These are phyloP conservation scores for Crotalus helleri DNA, from an alignment of 2,113 vertebrate species.

Conservation along the genomic window DNA sequence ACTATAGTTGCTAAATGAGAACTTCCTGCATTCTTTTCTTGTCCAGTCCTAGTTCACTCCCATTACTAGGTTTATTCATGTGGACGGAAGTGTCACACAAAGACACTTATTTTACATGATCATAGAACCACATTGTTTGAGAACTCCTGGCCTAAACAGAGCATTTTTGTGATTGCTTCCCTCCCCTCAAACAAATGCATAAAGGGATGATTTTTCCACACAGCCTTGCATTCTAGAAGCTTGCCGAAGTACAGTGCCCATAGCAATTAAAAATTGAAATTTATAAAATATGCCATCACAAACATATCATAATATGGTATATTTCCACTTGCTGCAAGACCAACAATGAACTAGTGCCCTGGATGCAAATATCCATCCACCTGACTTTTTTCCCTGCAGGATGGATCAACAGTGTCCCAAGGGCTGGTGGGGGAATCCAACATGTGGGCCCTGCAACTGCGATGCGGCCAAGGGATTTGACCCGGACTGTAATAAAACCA, in stretches of 20 bases:
- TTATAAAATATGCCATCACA: not conserved
- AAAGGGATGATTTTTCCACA: not conserved
- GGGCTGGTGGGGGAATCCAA: slow-evolving; percentile 95
- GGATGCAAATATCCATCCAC: not conserved
- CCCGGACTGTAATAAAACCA: slow-evolving; percentile 91
- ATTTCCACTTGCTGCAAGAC: not conserved
- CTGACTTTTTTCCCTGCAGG: slow-evolving; percentile 65
- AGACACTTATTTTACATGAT: not conserved
- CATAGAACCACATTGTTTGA: not conserved
- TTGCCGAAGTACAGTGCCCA: not conserved
- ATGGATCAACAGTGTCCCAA: slow-evolving; percentile 94
- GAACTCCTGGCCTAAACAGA: not conserved
- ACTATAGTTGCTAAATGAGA: not conserved
- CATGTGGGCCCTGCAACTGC: slow-evolving; percentile 94
- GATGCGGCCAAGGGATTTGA: slow-evolving; percentile 90
- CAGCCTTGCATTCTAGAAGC: not conserved
- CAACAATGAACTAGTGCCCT: not conserved
- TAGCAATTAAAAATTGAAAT: not conserved
- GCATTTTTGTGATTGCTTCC: not conserved
- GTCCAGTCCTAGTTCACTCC: not conserved
- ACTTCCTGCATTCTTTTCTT: not conserved
- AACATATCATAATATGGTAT: not conserved
- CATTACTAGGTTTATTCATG: not conserved
- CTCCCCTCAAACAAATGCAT: not conserved
- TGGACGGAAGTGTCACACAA: not conserved